These are phyloP conservation scores for Silurus asotus DNA, from an alignment of 2,113 vertebrate species.

Conservation along the genomic window DNA sequence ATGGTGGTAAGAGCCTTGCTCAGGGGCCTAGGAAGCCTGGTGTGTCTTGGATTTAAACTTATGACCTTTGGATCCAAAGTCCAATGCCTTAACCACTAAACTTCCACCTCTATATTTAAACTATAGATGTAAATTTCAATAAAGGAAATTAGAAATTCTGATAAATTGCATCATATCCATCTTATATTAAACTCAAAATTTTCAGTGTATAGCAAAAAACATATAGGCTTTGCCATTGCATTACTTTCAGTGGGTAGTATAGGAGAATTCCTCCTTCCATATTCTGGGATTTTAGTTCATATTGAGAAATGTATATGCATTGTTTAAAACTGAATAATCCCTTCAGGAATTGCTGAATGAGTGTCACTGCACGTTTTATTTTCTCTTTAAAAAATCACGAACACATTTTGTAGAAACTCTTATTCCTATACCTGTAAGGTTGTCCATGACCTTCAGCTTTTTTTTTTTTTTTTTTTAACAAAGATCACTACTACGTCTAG, in stretches of 20 bases:
- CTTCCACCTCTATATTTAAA: neutral
- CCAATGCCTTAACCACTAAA: too few relatives aligned
- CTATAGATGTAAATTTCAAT: neutral
- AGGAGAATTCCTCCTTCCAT: neutral
- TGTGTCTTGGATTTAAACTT: too few relatives aligned
- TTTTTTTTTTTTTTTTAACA: constrained; percentile 56
- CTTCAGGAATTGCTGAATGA: neutral
- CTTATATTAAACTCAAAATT: neutral
- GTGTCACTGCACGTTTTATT: neutral
- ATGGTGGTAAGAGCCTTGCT: too few relatives aligned
- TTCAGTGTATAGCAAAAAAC: neutral
- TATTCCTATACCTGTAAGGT: constrained; percentile 41
- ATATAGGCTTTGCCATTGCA: neutral
- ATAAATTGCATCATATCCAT: neutral
- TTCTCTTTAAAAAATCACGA: neutral
- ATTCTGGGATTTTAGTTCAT: neutral
- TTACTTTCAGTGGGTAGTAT: neutral
- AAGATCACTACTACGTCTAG: constrained; percentile 59
- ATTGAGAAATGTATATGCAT: too few relatives aligned
- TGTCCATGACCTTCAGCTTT: constrained; percentile 63
- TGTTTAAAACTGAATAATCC: neutral
- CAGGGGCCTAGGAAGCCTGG: too few relatives aligned
- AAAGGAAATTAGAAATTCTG: neutral
- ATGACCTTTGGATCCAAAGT: too few relatives aligned
- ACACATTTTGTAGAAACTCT: constrained; percentile 32